Evolutionary conservation across 2,888 invertebrate genomes (phyloP).

Genomic region (Drosophila ezoana): DNA sequence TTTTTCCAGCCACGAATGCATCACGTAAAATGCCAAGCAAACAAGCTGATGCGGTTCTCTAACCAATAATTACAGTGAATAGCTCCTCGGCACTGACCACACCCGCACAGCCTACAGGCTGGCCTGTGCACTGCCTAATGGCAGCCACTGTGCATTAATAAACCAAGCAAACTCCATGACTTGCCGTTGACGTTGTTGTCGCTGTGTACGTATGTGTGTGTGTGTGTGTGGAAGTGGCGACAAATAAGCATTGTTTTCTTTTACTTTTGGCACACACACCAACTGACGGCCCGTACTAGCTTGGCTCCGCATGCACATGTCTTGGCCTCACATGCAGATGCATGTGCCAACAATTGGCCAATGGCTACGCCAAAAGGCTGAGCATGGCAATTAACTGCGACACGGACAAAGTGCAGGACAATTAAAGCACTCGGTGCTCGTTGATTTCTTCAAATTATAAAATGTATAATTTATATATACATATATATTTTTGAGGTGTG

Average conservation of each 20-base stretch:
- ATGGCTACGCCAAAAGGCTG: constrained; percentile 27
- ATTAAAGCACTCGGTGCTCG: constrained; percentile 5
- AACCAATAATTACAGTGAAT: constrained; percentile 58
- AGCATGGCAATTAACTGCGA: constrained; percentile 23
- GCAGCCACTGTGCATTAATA: constrained; percentile 63
- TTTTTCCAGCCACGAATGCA: constrained; percentile 19
- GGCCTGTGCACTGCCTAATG: constrained; percentile 45
- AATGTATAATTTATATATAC: not conserved
- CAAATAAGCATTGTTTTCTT: constrained; percentile 60
- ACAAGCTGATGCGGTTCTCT: constrained; percentile 41
- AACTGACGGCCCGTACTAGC: constrained; percentile 1
- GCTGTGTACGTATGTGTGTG: constrained; percentile 11
- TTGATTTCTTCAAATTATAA: constrained; percentile 1
- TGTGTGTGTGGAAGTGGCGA: constrained; percentile 34
- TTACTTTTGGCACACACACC: constrained; percentile 6
- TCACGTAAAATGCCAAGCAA: constrained; percentile 39
- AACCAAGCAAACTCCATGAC: constrained; percentile 58
- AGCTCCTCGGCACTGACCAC: constrained; percentile 31
- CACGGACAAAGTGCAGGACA: constrained; percentile 33
- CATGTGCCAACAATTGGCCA: constrained; percentile 41
- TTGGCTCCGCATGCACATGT: not conserved
- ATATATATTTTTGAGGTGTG: not conserved
- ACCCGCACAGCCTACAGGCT: constrained; percentile 41
- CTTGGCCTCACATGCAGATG: constrained; percentile 48
- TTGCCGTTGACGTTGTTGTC: constrained; percentile 28